A percentile compares a stretch with the other conserved stretches of the same genome.
phyloP scores from a whole-genome alignment of 2,113 vertebrate species.

The Hyaena hyaena region DNA sequence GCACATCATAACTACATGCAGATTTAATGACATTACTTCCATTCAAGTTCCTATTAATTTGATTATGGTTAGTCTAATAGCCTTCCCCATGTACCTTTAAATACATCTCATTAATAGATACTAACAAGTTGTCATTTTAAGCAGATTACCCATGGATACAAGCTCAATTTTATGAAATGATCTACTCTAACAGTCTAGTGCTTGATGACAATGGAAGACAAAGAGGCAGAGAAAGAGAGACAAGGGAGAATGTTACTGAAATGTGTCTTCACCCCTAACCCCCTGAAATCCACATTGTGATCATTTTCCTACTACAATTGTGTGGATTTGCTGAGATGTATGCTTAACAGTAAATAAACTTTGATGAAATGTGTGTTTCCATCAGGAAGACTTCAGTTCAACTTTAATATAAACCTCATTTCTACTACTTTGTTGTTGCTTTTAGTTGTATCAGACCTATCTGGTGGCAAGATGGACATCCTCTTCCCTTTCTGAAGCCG shows the following conservation, averaged over 20 bases:
- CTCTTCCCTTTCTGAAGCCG: constrained; percentile 66
- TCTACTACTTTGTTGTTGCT: constrained; percentile 74
- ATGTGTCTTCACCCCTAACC: background rate
- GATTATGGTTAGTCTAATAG: background rate
- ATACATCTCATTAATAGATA: background rate
- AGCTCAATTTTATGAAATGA: constrained; percentile 7
- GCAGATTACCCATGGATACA: background rate
- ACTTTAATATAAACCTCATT: constrained; percentile 78
- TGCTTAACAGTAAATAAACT: constrained; percentile 71
- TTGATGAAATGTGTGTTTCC: constrained; percentile 79
- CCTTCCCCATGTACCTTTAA: background rate
- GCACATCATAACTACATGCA: background rate
- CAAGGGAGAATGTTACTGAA: background rate
- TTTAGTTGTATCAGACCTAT: constrained; percentile 81
- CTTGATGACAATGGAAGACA: background rate
- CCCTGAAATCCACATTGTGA: background rate
- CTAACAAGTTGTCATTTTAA: background rate
- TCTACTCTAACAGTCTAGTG: background rate
- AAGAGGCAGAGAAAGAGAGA: background rate
- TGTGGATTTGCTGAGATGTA: constrained; percentile 30
- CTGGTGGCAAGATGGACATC: constrained; percentile 76
- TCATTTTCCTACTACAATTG: background rate
- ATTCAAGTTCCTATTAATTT: background rate
- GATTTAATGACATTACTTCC: background rate
- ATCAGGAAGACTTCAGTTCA: constrained; percentile 71